Evolutionary conservation across 1,140 invertebrate genomes (phyloP).

Genomic region (Drosophila takahashii): DNA sequence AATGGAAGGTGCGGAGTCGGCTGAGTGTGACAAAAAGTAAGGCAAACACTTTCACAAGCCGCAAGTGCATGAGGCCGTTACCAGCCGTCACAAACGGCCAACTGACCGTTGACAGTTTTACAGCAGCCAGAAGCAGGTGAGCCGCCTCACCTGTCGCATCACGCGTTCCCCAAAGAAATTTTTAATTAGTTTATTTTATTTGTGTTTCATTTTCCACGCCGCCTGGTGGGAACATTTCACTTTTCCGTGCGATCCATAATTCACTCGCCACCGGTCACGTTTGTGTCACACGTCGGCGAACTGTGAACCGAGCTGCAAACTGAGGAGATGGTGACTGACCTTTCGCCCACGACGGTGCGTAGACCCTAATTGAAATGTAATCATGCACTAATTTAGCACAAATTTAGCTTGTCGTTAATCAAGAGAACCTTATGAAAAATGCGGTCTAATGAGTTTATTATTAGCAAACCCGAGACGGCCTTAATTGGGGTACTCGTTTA

Average conservation of each 20-base stretch:
- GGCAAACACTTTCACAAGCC: conserved; percentile 61
- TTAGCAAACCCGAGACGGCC: not conserved
- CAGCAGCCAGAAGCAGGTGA: conserved; percentile 20
- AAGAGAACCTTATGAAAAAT: not conserved
- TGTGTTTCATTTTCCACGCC: conserved; percentile 24
- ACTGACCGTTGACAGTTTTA: conserved; percentile 29
- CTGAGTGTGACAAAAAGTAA: conserved; percentile 52
- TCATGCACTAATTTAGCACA: conserved; percentile 30
- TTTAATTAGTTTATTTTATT: conserved; percentile 65
- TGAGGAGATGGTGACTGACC: conserved; percentile 21
- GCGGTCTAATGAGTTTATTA: conserved; percentile 31
- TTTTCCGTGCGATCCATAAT: conserved; percentile 29
- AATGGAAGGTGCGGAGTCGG: conserved; percentile 12
- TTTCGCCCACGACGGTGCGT: conserved; percentile 19
- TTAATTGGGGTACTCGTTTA: not conserved
- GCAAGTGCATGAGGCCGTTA: conserved; percentile 56
- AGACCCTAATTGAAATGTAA: conserved; percentile 36
- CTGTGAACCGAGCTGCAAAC: conserved; percentile 11
- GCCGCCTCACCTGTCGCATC: conserved; percentile 25
- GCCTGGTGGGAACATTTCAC: conserved; percentile 65
- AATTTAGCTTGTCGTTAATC: conserved; percentile 10
- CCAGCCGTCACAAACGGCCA: conserved; percentile 32
- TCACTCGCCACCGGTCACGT: conserved; percentile 39
- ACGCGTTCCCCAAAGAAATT: conserved; percentile 40
- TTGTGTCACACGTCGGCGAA: conserved; percentile 42